These are phyloP conservation scores for Leptinotarsa tumamoca DNA, from an alignment of 2,888 invertebrate species.

Conservation along the genomic window DNA sequence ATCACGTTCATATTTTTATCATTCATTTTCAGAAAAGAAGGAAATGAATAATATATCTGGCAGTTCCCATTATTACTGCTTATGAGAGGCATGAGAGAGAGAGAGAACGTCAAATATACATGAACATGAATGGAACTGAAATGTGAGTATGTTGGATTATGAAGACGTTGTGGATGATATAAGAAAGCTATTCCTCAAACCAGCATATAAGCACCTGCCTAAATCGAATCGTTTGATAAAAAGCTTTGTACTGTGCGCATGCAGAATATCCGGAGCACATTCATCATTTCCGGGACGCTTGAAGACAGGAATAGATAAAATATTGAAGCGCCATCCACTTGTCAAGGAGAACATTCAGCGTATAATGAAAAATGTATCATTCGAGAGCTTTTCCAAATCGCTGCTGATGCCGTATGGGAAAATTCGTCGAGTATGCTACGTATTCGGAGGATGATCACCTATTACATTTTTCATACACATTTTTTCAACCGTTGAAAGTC, in stretches of 20 bases:
- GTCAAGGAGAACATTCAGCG: slow-evolving; percentile 35
- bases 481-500: neutral
- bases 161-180: slow-evolving; percentile 8
- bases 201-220: slow-evolving; percentile 23
- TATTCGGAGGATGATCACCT: neutral
- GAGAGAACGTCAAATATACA: neutral
- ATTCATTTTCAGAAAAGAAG: too few relatives aligned
- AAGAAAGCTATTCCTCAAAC: slow-evolving; percentile 10
- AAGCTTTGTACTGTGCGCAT: slow-evolving; percentile 22
- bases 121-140: neutral
- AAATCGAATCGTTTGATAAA: slow-evolving; percentile 21
- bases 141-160: neutral
- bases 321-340: slow-evolving; percentile 40
- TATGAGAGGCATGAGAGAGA: neutral
- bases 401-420: slow-evolving; percentile 15
- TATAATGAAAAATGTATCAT: slow-evolving; percentile 39
- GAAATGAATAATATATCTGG: too few relatives aligned
- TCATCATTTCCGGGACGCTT: slow-evolving; percentile 33
- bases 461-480: neutral
- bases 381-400: slow-evolving; percentile 25
- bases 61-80: neutral
- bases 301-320: slow-evolving; percentile 33
- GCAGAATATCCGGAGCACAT: slow-evolving; percentile 25
- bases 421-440: slow-evolving; percentile 5
- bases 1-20: too few relatives aligned